Evolutionary conservation across 2,797 vertebrate genomes (phyloP).

Genomic region (Cossypha dichroa): DNA sequence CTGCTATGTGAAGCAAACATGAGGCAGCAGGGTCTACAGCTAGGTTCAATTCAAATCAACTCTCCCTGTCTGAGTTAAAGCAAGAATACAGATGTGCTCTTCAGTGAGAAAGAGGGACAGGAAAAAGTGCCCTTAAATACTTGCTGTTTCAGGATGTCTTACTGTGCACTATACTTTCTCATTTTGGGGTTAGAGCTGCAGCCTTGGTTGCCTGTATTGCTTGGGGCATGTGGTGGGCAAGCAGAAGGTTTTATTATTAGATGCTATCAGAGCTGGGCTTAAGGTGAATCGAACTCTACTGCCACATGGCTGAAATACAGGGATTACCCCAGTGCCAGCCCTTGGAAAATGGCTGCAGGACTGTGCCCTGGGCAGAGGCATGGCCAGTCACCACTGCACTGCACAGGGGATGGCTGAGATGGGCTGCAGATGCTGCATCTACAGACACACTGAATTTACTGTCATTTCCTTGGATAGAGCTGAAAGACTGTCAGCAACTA

Average conservation of each 20-base stretch:
- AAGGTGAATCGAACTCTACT: neutral
- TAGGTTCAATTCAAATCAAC: neutral
- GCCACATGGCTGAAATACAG: neutral
- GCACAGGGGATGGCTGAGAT: accelerated
- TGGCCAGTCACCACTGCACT: accelerated
- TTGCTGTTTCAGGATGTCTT: neutral
- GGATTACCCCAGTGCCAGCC: neutral
- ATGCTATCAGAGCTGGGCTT: neutral
- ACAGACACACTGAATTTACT: neutral
- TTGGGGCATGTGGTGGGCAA: neutral
- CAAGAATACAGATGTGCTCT: neutral
- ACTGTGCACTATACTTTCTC: neutral
- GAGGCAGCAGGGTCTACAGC: neutral
- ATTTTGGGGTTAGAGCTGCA: neutral
- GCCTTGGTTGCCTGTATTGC: neutral
- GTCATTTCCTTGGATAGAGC: neutral
- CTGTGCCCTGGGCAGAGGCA: neutral
- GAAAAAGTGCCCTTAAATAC: neutral
- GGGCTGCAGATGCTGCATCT: accelerated
- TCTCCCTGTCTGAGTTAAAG: neutral
- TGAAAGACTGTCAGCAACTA: neutral
- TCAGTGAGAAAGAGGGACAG: neutral
- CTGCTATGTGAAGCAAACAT: accelerated
- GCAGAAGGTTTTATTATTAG: neutral
- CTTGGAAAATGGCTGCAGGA: neutral